Conservation (phyloP, 37 sponge, comb jelly and placozoan genomes). For the Cliona cf. orientalis region DNA sequence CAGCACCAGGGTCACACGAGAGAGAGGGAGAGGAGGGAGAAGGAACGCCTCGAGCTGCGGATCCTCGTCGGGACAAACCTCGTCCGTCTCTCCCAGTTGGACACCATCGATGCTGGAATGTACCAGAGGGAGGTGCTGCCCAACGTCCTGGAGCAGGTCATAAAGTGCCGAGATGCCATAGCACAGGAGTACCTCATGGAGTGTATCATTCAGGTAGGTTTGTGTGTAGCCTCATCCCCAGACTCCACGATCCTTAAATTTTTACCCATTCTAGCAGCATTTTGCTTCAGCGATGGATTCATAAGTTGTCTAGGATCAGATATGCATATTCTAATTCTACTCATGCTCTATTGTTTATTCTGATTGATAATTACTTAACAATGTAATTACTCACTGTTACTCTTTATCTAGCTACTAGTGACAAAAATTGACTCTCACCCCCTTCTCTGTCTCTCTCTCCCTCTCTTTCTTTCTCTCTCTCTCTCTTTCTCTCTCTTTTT, state of each 20-base stretch:
- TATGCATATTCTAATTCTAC: no score
- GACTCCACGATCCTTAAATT: no score
- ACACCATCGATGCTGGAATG: slow-evolving; percentile 70
- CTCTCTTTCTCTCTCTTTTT: slow-evolving; percentile 1
- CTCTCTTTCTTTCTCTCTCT: not conserved
- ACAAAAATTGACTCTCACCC: no score
- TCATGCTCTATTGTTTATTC: not conserved
- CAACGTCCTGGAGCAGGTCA: slow-evolving; percentile 93
- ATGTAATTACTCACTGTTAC: no score
- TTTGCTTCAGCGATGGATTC: not conserved
- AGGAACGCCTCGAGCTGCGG: slow-evolving; percentile 94
- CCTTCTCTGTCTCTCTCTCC: not conserved
- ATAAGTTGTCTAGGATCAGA: not conserved
- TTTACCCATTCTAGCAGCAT: no score
- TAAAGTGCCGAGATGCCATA: slow-evolving; percentile 94
- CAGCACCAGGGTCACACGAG: slow-evolving; percentile 99
- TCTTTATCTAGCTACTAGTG: no score
- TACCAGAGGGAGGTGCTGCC: slow-evolving; percentile 87
- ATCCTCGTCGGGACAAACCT: slow-evolving; percentile 99
- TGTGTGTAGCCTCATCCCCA: not conserved
- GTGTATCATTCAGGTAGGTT: slow-evolving; percentile 95
- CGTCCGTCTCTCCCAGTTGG: slow-evolving; percentile 93
- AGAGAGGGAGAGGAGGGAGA: slow-evolving; percentile 94
- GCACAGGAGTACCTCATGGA: slow-evolving; percentile 99
- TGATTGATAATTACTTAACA: no score